Percentiles rank a stretch among this genome's conserved stretches.
Evolutionary conservation across 1,140 invertebrate genomes (phyloP).

Genomic region (Triops longicaudatus): DNA sequence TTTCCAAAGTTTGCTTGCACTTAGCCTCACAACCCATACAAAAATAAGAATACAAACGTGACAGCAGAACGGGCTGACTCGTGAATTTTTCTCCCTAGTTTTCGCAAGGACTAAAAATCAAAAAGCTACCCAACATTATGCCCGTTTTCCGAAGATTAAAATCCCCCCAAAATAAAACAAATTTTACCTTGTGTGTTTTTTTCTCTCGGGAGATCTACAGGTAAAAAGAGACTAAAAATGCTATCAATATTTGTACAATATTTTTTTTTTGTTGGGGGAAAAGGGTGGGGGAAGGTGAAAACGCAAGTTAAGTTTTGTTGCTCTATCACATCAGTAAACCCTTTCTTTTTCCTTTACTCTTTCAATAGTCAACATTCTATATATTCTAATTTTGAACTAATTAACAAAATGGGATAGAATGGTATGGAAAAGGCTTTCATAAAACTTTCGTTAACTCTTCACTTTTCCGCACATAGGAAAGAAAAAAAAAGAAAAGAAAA

Average conservation of each 20-base stretch:
- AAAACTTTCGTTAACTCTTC: too few relatives aligned
- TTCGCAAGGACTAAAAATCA: neutral
- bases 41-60: neutral
- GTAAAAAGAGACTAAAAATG: neutral
- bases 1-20: neutral
- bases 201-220: neutral
- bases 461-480: too few relatives aligned
- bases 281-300: neutral
- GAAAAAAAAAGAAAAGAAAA: too few relatives aligned
- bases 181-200: neutral
- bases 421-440: neutral
- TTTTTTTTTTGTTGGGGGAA: neutral
- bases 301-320: neutral
- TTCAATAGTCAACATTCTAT: constrained; percentile 13
- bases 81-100: neutral
- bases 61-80: constrained; percentile 5
- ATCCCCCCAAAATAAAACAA: neutral
- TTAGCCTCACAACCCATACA: constrained; percentile 4
- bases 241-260: constrained; percentile 1
- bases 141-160: neutral
- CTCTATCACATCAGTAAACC: constrained; percentile 5
- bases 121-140: neutral
- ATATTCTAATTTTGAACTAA: neutral
- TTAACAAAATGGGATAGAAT: neutral
- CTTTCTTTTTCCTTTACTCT: neutral